Percentiles rank a stretch among this genome's conserved stretches.
Evolutionary conservation across 2,888 invertebrate species (phyloP).

Genomic region (Ctena decussata): DNA sequence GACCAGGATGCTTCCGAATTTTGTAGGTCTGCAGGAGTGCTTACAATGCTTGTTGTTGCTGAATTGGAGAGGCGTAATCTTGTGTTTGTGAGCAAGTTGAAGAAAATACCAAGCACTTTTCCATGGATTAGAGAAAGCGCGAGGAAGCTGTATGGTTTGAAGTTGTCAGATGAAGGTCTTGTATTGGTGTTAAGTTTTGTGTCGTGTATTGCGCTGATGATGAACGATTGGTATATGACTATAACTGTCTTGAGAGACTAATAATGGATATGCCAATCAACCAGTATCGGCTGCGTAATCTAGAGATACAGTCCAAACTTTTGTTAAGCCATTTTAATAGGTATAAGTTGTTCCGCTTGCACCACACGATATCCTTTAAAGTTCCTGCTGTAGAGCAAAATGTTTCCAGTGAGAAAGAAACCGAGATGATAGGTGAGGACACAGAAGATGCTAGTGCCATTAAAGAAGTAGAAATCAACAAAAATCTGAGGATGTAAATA

Average conservation of each 20-base stretch:
- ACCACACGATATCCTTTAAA: slow-evolving; percentile 36
- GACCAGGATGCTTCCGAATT: background rate
- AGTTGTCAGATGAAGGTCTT: slow-evolving; percentile 19
- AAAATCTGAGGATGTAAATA: slow-evolving; percentile 2
- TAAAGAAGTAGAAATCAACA: background rate
- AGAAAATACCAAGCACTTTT: slow-evolving; percentile 12
- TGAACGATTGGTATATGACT: slow-evolving; percentile 48
- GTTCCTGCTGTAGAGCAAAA: too few species aligned
- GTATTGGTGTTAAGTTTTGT: slow-evolving; percentile 31
- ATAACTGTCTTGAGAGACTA: slow-evolving; percentile 11
- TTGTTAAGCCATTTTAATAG: slow-evolving; percentile 25
- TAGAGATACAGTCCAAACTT: slow-evolving; percentile 35
- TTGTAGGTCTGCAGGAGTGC: slow-evolving; percentile 5
- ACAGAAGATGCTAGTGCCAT: too few species aligned
- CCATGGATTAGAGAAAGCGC: slow-evolving; percentile 38
- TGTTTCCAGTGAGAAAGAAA: background rate
- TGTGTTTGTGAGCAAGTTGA: slow-evolving; percentile 43
- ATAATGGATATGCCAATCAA: slow-evolving; percentile 2
- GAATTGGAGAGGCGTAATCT: slow-evolving; percentile 38
- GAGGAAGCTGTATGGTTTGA: slow-evolving; percentile 24
- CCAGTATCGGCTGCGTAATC: slow-evolving; percentile 28
- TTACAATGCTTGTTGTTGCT: slow-evolving; percentile 18
- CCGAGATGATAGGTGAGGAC: background rate
- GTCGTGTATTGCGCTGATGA: slow-evolving; percentile 38
- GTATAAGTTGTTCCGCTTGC: slow-evolving; percentile 27